These are phyloP conservation scores for Volucella inflata DNA, from an alignment of 2,888 invertebrate species.

Conservation along the genomic window DNA sequence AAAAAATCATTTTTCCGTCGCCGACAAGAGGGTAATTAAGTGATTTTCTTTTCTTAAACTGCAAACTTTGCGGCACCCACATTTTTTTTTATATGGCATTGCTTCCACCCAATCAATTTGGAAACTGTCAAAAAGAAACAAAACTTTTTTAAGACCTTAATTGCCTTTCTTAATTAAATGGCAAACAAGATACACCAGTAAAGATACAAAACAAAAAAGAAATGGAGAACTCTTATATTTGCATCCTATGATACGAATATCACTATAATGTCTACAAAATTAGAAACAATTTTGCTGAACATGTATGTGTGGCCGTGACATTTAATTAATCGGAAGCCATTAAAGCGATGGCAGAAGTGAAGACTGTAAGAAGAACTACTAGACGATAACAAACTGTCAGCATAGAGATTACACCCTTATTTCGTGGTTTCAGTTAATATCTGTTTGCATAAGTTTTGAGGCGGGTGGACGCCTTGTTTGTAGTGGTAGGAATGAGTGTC, in stretches of 20 bases:
- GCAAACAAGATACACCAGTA: slow-evolving; percentile 15
- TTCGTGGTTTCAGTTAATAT: neutral
- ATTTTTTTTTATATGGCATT: neutral
- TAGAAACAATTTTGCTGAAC: slow-evolving; percentile 11
- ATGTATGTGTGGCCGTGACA: slow-evolving; percentile 18
- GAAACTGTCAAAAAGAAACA: neutral
- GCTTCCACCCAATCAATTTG: neutral
- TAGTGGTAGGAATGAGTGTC: neutral
- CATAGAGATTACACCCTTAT: slow-evolving; percentile 3
- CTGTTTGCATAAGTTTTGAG: slow-evolving; percentile 10
- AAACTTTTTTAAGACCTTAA: slow-evolving; percentile 22
- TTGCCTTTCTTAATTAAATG: slow-evolving; percentile 30
- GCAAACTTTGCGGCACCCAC: slow-evolving; percentile 1
- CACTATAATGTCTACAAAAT: neutral
- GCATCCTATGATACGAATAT: neutral
- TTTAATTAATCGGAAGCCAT: slow-evolving; percentile 42
- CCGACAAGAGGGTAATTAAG: slow-evolving; percentile 19
- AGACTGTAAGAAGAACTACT: neutral
- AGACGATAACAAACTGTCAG: neutral
- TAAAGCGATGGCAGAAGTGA: neutral
- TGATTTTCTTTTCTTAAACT: neutral
- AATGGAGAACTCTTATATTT: neutral
- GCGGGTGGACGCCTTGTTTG: slow-evolving; percentile 11
- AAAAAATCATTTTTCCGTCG: neutral
- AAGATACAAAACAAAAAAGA: neutral